Conservation (phyloP, 1,140 invertebrate genomes). For the Drosophila virilis region DNA sequence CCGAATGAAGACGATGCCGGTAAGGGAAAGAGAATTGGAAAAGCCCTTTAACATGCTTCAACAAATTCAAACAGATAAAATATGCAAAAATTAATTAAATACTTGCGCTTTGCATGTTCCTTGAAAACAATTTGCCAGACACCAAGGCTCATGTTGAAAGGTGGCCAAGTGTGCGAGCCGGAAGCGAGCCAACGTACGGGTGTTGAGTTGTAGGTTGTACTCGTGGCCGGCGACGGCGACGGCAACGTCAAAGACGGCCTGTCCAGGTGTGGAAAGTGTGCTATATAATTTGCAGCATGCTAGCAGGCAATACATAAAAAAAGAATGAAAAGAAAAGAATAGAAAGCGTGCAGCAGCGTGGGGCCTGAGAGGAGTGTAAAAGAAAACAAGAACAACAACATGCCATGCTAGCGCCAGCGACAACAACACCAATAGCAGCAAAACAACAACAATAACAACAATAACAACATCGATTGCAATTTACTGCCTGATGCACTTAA, state of each 20-base stretch:
- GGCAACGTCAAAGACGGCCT: slow-evolving; percentile 48
- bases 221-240: slow-evolving; percentile 44
- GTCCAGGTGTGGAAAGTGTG: slow-evolving; percentile 81
- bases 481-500: slow-evolving; percentile 84
- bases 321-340: slow-evolving; percentile 30
- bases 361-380: slow-evolving; percentile 37
- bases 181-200: slow-evolving; percentile 37
- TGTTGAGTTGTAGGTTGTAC: slow-evolving; percentile 57
- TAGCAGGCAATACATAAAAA: slow-evolving; percentile 48
- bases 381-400: slow-evolving; percentile 57
- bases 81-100: slow-evolving; percentile 83
- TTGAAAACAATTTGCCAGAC: slow-evolving; percentile 82
- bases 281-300: slow-evolving; percentile 78
- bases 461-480: slow-evolving; percentile 82
- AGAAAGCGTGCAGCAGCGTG: slow-evolving; percentile 57
- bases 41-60: slow-evolving; percentile 75
- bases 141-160: slow-evolving; percentile 80
- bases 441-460: slow-evolving; percentile 22
- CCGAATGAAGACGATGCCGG: neutral
- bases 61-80: slow-evolving; percentile 82
- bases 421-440: slow-evolving; percentile 20
- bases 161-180: slow-evolving; percentile 62
- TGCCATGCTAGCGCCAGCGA: slow-evolving; percentile 7
- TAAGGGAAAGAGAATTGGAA: neutral
- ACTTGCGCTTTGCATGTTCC: slow-evolving; percentile 82